phyloP scores from a whole-genome alignment of 2,113 vertebrate genomes.

The Benitochromis conjunctus region DNA sequence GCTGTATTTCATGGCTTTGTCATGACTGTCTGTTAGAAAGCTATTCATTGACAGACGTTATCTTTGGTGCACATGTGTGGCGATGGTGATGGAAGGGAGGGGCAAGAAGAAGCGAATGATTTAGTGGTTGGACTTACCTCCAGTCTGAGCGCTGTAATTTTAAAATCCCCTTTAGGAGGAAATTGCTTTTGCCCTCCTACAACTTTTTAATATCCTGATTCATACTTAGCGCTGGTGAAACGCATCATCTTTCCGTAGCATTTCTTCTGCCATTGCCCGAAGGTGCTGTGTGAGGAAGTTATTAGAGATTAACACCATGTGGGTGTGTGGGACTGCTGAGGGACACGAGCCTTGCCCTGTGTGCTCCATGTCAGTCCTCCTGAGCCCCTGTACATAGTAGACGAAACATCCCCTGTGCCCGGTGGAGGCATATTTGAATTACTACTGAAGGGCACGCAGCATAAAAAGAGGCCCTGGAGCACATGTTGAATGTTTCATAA shows the following conservation, averaged over 20 bases:
- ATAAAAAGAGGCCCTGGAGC: conserved; percentile 45
- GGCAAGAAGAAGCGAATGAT: conserved; percentile 24
- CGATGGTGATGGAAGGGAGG: background rate
- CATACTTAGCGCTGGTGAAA: conserved; percentile 41
- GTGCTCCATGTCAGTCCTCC: conserved; percentile 8
- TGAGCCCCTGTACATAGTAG: background rate
- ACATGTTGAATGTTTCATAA: conserved; percentile 66
- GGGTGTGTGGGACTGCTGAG: conserved; percentile 19
- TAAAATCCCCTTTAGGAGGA: conserved; percentile 60
- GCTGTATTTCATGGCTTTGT: background rate
- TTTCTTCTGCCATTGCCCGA: conserved; percentile 19
- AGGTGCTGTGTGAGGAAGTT: conserved; percentile 36
- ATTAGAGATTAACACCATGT: conserved; percentile 61
- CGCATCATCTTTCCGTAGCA: conserved; percentile 15
- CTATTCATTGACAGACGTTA: conserved; percentile 11
- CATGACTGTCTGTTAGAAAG: background rate
- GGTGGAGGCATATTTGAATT: conserved; percentile 62
- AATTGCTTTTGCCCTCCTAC: conserved; percentile 71
- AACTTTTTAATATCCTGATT: conserved; percentile 73
- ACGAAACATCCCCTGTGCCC: conserved; percentile 16
- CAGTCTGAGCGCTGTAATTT: conserved; percentile 51
- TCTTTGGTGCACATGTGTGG: background rate
- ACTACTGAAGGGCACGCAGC: conserved; percentile 64
- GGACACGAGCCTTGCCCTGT: background rate
- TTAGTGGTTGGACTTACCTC: conserved; percentile 27